Evolutionary conservation across 1,140 invertebrate genomes (phyloP), one percentile per base, ranked within the genome.

Genomic region (Meloidogyne exigua): DNA sequence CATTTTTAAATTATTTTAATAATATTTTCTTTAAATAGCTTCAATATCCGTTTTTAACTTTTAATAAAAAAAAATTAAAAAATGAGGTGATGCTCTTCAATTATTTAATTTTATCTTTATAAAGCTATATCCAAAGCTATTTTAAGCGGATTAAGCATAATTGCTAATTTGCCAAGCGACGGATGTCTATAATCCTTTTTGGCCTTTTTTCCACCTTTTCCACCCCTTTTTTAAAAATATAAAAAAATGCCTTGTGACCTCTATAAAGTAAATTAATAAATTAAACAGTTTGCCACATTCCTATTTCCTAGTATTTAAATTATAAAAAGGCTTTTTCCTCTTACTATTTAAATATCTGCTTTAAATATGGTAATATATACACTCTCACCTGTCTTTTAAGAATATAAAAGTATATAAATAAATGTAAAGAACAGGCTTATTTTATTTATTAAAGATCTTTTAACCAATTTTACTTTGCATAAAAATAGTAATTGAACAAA

Each of bases 161-260:
- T 57, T 57, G 49, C 49, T 57, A 57, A 57, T 57, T 57, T 57
- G 49, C 49, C 49, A 57, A 57, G 49, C 49, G 49, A 57, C 49
- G 18, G 49, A 57, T 57, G 49, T 9, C 49, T n/a, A 57, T n/a
- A 57, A n/a, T 57, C 49, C 49, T 13, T 57, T 57, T 57, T 57
- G 5, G 49, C 49, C 18, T 57, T 57, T 57, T 15, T 49, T n/a
- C n/a, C n/a, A n/a, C n/a, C n/a, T 57, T 57, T 9, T n/a, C 49
- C 49, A n/a, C 18, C 49, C 49, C 18, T 9, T 57, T 9, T 57
- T 57, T 49, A 49, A 57, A 57, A n/a, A n/a, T 57, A 57, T n/a
- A n/a, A n/a, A 18, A 2, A 18, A 13, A 10, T 15, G 18, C 44
- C 36, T 57, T 57, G 9, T 57, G 49, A 57, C 49, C 49, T 57